Percentiles rank a stretch among this genome's conserved stretches.
These are phyloP conservation scores for Diabrotica virgifera DNA, from an alignment of 1,140 invertebrate species.

Conservation along the genomic window DNA sequence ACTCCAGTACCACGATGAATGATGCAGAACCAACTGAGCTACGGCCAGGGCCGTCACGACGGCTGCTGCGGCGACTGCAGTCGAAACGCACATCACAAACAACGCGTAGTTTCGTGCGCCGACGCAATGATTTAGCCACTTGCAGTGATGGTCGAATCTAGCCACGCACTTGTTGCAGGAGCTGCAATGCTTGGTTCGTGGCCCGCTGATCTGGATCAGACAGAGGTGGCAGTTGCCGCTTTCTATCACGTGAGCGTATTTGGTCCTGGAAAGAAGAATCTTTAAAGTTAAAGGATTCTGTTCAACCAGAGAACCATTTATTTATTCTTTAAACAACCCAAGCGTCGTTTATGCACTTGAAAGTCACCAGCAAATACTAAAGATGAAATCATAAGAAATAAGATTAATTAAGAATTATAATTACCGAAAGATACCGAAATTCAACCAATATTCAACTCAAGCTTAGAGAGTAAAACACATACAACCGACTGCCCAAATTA, in stretches of 20 bases:
- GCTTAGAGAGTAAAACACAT: no score
- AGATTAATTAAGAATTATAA: no score
- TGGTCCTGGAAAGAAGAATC: slow-evolving; percentile 49
- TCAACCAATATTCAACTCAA: no score
- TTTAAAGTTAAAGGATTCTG: neutral
- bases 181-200: slow-evolving; percentile 88
- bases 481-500: no score
- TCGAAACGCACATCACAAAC: slow-evolving; percentile 83
- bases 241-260: slow-evolving; percentile 92
- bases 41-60: slow-evolving; percentile 68
- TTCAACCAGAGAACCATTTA: no score
- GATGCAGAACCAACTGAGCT: slow-evolving; percentile 52
- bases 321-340: no score
- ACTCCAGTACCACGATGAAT: slow-evolving; percentile 19
- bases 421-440: no score
- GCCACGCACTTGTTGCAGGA: slow-evolving; percentile 96
- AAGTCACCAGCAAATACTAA: no score
- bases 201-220: slow-evolving; percentile 50
- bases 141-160: slow-evolving; percentile 93
- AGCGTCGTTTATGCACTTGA: no score
- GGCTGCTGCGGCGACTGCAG: slow-evolving; percentile 71
- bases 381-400: no score
- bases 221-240: slow-evolving; percentile 92
- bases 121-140: slow-evolving; percentile 97
- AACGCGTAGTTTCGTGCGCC: slow-evolving; percentile 85